Conservation (phyloP, 2,797 vertebrate genomes). For the Eremophila alpestris region DNA sequence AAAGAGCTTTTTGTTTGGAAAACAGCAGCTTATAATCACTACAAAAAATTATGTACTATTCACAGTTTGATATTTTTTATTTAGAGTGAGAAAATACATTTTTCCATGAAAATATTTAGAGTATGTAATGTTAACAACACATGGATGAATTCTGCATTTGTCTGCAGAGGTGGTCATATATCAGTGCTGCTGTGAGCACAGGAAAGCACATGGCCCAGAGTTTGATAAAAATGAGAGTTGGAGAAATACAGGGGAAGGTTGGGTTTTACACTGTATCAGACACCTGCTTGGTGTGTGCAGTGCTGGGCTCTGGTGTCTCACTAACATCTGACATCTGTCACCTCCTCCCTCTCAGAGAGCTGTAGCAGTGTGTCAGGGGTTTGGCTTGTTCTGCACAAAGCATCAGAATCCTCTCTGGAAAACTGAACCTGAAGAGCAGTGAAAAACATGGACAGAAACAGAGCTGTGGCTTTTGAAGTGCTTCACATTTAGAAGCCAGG, state of each 20-base stretch:
- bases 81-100: neutral
- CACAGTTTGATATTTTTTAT: neutral
- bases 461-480: rapidly evolving
- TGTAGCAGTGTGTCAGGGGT: rapidly evolving
- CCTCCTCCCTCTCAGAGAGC: neutral
- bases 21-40: neutral
- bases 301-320: neutral
- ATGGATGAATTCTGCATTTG: neutral
- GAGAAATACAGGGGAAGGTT: neutral
- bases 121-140: neutral
- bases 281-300: neutral
- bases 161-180: neutral
- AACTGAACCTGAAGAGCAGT: neutral
- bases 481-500: neutral
- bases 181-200: neutral
- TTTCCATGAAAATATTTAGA: neutral
- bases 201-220: neutral
- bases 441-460: neutral
- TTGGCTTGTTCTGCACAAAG: neutral
- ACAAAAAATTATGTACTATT: neutral
- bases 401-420: neutral
- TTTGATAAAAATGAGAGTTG: neutral
- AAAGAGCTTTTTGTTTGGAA: neutral
- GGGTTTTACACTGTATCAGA: neutral
- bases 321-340: neutral